These are phyloP conservation scores for Megaleporinus macrocephalus DNA, from an alignment of 2,113 vertebrate species.

Conservation along the genomic window DNA sequence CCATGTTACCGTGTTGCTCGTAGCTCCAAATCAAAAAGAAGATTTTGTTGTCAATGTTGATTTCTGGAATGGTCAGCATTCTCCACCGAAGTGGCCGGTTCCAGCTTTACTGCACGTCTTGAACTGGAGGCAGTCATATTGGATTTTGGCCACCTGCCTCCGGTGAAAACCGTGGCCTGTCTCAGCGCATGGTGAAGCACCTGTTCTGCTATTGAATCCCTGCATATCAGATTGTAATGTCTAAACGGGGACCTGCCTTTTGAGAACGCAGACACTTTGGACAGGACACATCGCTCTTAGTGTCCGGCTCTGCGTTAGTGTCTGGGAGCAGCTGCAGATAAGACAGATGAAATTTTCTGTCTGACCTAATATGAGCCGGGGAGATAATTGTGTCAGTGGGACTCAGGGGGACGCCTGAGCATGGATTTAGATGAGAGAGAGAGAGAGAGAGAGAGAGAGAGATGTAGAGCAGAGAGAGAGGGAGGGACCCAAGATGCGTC, in stretches of 20 bases:
- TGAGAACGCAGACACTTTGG: constrained; percentile 14
- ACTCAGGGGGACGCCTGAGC: constrained; percentile 50
- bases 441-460: neutral
- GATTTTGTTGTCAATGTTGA: neutral
- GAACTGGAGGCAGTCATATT: neutral
- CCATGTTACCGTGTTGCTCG: neutral
- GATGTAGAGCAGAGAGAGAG: neutral
- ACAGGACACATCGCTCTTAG: constrained; percentile 10
- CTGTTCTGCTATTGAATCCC: neutral
- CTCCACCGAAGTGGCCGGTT: neutral
- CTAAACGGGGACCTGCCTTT: neutral
- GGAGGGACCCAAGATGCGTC: neutral
- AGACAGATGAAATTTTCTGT: constrained; percentile 39
- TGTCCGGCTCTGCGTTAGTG: constrained; percentile 10
- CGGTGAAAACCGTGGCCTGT: neutral
- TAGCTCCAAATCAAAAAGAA: neutral
- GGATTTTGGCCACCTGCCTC: neutral
- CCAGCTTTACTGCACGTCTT: neutral
- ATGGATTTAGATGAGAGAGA: constrained; percentile 22
- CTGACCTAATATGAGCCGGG: constrained; percentile 61
- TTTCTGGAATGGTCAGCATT: neutral
- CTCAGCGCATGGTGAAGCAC: neutral
- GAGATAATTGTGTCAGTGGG: constrained; percentile 72
- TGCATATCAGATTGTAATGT: neutral
- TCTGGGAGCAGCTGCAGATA: constrained; percentile 11